Conservation (phyloP, 2,797 vertebrate genomes). For the Xenops minutus region DNA sequence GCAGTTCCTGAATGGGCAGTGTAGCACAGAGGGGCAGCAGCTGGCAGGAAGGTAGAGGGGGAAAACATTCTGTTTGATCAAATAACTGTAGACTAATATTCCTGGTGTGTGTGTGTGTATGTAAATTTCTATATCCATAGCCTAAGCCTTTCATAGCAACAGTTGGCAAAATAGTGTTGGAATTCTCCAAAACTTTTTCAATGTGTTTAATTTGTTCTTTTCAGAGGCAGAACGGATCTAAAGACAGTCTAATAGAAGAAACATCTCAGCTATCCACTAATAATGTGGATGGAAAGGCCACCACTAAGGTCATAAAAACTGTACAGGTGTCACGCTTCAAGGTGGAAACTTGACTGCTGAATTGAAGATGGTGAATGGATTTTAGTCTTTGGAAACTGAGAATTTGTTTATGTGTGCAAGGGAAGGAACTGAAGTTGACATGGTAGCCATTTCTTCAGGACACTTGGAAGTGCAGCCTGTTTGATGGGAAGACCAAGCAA, state of each 20-base stretch:
- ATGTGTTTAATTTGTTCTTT: conserved; percentile 10
- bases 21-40: not conserved
- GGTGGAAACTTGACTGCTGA: conserved; percentile 72
- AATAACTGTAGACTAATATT: not conserved
- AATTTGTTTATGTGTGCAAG: conserved; percentile 3
- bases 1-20: not conserved
- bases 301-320: conserved; percentile 80
- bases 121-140: not conserved
- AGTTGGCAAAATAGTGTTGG: not conserved
- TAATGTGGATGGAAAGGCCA: conserved; percentile 71
- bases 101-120: not conserved
- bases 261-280: conserved; percentile 59
- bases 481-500: not conserved
- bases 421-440: not conserved
- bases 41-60: not conserved
- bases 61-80: not conserved
- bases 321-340: conserved; percentile 74
- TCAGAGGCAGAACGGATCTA: conserved; percentile 82
- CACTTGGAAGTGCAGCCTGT: not conserved
- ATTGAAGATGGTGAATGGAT: not conserved
- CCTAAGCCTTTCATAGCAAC: not conserved
- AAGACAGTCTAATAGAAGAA: conserved; percentile 82
- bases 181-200: not conserved
- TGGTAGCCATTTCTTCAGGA: not conserved
- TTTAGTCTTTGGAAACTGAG: conserved; percentile 44